Base-by-base conservation (phyloP, 1,140 invertebrate species). In the Orchestia grillus region DNA sequence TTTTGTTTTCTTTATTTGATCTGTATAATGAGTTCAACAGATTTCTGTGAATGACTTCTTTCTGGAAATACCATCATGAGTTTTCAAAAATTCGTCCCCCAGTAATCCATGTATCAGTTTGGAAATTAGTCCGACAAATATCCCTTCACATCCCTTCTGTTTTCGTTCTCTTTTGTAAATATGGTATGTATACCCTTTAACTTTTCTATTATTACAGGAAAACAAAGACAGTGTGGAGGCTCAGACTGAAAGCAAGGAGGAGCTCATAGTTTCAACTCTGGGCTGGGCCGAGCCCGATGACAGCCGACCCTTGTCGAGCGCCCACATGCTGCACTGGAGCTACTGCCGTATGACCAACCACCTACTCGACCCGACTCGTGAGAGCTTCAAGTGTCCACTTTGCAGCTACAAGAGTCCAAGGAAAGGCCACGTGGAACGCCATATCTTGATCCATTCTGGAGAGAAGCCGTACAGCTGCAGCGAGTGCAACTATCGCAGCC, bases 291-390 rank as follows among this genome's bases (percentile, higher is more conserved):
- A 94, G 44, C 92, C 92, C 19, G 92, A 94, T 45, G 92, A 94
- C 11, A 94, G 43, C 43, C 45, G 92, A 94, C 92, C 92, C 36
- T 94, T 94, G 36, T 94, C 92, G 0, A 94, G 92, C 44, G 92
- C 92, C 43, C 92, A 94, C 92, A 94, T 94, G 92, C 92, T 94
- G 44, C 92, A 94, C 44, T 94, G 92, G 92, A 94, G 92, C 92
- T 94, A 94, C 92, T 94, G 92, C 44, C 92, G 92, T 15, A 94
- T 94, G 92, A 94, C 92, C 92, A 94, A 94, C 44, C 92, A 94
- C 40, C 36, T 94, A 19, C 44, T 94, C 6, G 92, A 94, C 40
- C 92, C 92, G 11, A 94, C 92, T 40, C 43, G 92, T 44, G 92
- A 94, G 92, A 94, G 92, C 44, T 94, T 94, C 92, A 94, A 94